Evolutionary conservation across 2,797 vertebrate species (phyloP), one percentile per base, ranked within the genome.

Genomic region (Spea hammondii): DNA sequence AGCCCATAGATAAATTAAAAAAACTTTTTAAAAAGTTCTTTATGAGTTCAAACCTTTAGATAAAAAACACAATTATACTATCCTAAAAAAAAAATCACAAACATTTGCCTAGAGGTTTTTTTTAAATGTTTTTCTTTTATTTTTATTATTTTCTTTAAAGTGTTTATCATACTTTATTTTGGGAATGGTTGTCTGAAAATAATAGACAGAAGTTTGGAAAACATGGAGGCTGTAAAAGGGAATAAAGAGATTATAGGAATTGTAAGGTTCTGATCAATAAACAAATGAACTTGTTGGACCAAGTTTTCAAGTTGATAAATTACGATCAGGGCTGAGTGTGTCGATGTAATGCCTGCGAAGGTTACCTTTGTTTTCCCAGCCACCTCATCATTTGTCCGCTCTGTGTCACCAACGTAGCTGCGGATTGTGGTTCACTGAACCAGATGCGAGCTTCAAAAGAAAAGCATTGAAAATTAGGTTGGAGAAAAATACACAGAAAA

Each of bases 381-480:
- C 14, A 62, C 59, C 59, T 62, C 2, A 5, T 17, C 59, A 14
- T 62, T 0, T 62, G 59, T 17, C 59, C 3, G 59, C n/a, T 6
- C 59, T 13, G n/a, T 62, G 59, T 14, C 59, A 17, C n/a, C 59
- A 32, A 4, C 14, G 59, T 62, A 17, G 6, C 59, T 14, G n/a
- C 14, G 7, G 59, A 68, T 49, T 62, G 9, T 72, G 51, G 8
- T 14, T 44, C 70, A 62, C 12, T 72, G 70, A 62, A 62, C 70
- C 55, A 13, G 13, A 60, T 4, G n/a, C 45, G 5, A 4, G 32
- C 6, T 48, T 72, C 9, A 60, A 72, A 60, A 46, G 59, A 60
- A 60, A 13, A 14, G 46, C 4, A 47, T 14, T 11, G 45, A 62
- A 62, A 17, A 59, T 57, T 13, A 4, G 51, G 6, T 53, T 72